Base-by-base conservation (phyloP, 2,888 invertebrate genomes). In the Dicranocentrus wangi region DNA sequence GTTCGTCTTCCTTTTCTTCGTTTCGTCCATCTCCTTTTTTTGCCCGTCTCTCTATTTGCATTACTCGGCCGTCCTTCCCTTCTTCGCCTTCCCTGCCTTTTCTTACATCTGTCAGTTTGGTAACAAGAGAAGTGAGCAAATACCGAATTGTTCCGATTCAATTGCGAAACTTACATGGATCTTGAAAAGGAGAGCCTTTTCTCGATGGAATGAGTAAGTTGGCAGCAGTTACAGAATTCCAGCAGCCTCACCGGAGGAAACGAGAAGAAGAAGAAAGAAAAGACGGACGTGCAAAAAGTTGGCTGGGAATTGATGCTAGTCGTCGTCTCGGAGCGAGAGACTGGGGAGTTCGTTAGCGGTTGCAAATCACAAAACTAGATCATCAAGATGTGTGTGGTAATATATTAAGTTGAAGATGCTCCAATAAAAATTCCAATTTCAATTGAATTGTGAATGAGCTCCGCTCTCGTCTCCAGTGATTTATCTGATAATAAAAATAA, bases 141-240 rank as follows among this genome's bases (percentile, higher is more conserved):
- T 21, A 63, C 61, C 61, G 61, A 63, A 19, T 63, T 63, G 61
- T 63, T 63, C 61, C 61, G 61, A 63, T 32, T 39, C 61, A 63
- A 63, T 63, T 32, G 61, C 32, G 61, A 39, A 39, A 63, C 32
- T 32, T 39, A 63, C 39, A 19, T 63, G 17, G n/a, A 39, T 39
- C 61, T 27, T 63, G 61, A 17, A 27, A 17, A n/a, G 25, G 27
- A 58, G 19, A n/a, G n/a, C n/a, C 3, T 10, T 25, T 17, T 17
- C 7, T 7, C 28, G 32, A 19, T 63, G 61, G 39, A 63, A 63
- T 39, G 32, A 58, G 23, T 58, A 39, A 63, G 61, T 63, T 63
- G 32, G 61, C 39, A 63, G 32, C 58, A 58, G 58, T 58, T 58
- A 27, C 8, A 58, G 25, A 27, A 58, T n/a, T 58, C 58, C 58